Base-by-base conservation (phyloP, 1,140 invertebrate species). In the Maniola jurtina region DNA sequence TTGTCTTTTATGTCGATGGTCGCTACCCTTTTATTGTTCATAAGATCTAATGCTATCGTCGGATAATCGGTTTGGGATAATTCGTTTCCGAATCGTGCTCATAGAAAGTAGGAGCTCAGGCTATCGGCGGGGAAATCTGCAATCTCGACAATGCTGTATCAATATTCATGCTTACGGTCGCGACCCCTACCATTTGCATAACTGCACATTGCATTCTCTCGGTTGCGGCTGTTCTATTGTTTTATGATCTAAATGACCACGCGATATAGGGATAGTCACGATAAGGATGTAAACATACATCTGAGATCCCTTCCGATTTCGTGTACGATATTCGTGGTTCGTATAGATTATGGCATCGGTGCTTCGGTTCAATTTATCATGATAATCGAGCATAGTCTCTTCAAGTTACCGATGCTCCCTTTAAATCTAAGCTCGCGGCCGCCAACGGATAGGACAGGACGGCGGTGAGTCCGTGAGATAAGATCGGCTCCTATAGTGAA, bases 191-290 rank as follows among this genome's bases (percentile, higher is more conserved):
- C 82, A 88, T 89, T 89, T 89, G 84, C 87, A 89, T 89, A 86
- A 81, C 85, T 83, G 84, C 79, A 81, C 80, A 83, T 78, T 86
- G 84, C 83, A 85, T 87, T 89, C 80, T 78, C 84, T 75, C 76
- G 73, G 76, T 70, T 83, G 84, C 82, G 85, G 86, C 84, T 85
- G 82, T 83, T 87, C 84, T 86, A 87, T 87, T 89, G 84, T 87
- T 89, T 89, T 89, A 89, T 88, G 85, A 88, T 88, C 87, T 87
- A 89, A 88, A 87, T 89, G 85, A 89, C 83, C 85, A 84, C 75
- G 82, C 83, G 83, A 85, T 83, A 83, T 80, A 70, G 76, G 77
- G 75, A 78, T 75, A 79, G 81, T 88, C 85, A 88, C 87, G 87
- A 89, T 89, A 85, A 82, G 73, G 77, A 76, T 83, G 79, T 79